Percentiles rank a stretch among this genome's conserved stretches.
phyloP scores from a whole-genome alignment of 2,888 invertebrate species.

The Chymomyza fuscimana region DNA sequence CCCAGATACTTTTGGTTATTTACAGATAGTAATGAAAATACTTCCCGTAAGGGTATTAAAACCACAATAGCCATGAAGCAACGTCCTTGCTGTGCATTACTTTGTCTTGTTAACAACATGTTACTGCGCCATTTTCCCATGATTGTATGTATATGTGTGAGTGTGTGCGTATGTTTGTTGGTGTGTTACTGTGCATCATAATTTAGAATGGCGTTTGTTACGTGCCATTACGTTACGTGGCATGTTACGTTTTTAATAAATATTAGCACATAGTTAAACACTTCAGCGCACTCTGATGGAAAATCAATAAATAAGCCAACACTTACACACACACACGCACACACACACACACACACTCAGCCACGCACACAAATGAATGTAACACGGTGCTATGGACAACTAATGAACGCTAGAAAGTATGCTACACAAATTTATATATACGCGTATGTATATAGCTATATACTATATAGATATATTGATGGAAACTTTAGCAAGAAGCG shows the following conservation, averaged over 20 bases:
- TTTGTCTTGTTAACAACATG: slow-evolving; percentile 53
- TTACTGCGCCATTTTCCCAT: slow-evolving; percentile 19
- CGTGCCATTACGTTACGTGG: slow-evolving; percentile 42
- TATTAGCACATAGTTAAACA: slow-evolving; percentile 73
- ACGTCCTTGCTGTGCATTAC: slow-evolving; percentile 33
- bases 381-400: neutral
- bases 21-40: neutral
- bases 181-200: slow-evolving; percentile 15
- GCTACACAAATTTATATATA: slow-evolving; percentile 33
- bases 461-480: slow-evolving; percentile 57
- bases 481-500: slow-evolving; percentile 36
- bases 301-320: slow-evolving; percentile 60
- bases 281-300: slow-evolving; percentile 68
- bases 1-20: no score
- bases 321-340: slow-evolving; percentile 13
- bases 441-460: no score
- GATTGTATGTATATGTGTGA: neutral
- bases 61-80: slow-evolving; percentile 5
- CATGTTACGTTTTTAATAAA: slow-evolving; percentile 63
- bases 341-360: slow-evolving; percentile 12
- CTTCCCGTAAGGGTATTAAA: neutral
- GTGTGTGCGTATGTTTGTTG: slow-evolving; percentile 1
- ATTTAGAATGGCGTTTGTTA: slow-evolving; percentile 46
- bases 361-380: slow-evolving; percentile 9
- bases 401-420: slow-evolving; percentile 55